Base-by-base conservation (phyloP, 2,113 vertebrate genomes). In the Rhinoderma darwinii region DNA sequence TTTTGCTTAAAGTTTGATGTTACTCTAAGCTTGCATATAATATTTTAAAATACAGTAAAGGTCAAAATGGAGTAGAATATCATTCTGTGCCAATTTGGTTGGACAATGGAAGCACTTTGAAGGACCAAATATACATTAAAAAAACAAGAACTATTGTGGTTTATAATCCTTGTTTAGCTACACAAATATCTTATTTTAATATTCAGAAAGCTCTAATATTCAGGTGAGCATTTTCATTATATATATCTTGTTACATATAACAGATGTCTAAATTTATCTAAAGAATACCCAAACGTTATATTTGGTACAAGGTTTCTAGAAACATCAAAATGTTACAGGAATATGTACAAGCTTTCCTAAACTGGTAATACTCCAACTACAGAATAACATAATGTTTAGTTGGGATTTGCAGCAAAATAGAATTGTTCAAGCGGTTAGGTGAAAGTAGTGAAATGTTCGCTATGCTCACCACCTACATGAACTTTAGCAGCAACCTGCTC, bases 11-110 rank as follows among this genome's bases (percentile, higher is more conserved):
- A 37, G 66, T 70, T 20, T 14, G n/a, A 63, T 70, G 32, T 70
- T 70, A 70, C 66, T 70, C 66, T 70, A 70, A 70, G 66, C 66
- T 37, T 70, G 32, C 66, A 70, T 70, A 17, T 70, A 70, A 70
- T 70, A 70, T 70, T 70, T 70, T 70, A 30, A 37, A 35, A 20
- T 20, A 70, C 17, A 37, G 32, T 37, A 70, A 70, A 70, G 66
- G 66, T 70, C 66, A 70, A 7, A 70, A 15, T 20, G 32, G 17
- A 37, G 66, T 70, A 70, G 30, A 70, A 70, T 70, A 70, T 70
- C 32, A 70, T 20, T 70, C 32, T 70, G 66, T 70, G 30, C 66
- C 66, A 68, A 32, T 32, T 35, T 37, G 35, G 14, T 32, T 66
- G 15, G 27, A 32, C 11, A 32, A 66, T 17, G 30, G 1, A 32